phyloP scores from a whole-genome alignment of 2,797 vertebrate species.

The Bovichtus variegatus region DNA sequence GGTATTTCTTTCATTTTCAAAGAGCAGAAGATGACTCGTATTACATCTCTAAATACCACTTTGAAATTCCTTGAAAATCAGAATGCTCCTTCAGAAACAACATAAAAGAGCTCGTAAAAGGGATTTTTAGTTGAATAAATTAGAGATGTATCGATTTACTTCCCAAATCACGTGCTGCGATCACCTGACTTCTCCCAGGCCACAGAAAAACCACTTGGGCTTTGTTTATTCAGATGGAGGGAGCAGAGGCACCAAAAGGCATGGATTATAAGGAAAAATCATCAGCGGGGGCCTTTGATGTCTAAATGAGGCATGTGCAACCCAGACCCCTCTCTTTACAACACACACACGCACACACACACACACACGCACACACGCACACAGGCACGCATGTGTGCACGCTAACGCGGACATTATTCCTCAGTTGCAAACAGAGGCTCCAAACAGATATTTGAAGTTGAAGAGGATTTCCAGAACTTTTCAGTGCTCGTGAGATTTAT shows the following conservation, averaged over 20 bases:
- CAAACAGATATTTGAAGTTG: slow-evolving; percentile 71
- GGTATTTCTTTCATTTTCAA: slow-evolving; percentile 83
- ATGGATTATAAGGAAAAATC: slow-evolving; percentile 89
- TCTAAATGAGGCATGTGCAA: slow-evolving; percentile 90
- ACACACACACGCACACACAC: slow-evolving; percentile 36
- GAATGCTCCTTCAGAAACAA: slow-evolving; percentile 81
- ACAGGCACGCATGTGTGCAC: neutral
- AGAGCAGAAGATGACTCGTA: slow-evolving; percentile 80
- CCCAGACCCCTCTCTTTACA: slow-evolving; percentile 85
- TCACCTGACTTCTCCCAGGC: slow-evolving; percentile 85
- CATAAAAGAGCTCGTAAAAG: slow-evolving; percentile 85
- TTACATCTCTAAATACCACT: slow-evolving; percentile 84
- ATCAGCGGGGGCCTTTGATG: slow-evolving; percentile 92
- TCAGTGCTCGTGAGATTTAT: slow-evolving; percentile 83
- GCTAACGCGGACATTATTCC: slow-evolving; percentile 27
- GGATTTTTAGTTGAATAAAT: slow-evolving; percentile 83
- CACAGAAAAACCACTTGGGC: slow-evolving; percentile 80
- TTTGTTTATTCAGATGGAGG: slow-evolving; percentile 92
- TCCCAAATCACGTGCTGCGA: slow-evolving; percentile 71
- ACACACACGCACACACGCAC: slow-evolving; percentile 37
- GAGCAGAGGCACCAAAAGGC: slow-evolving; percentile 85
- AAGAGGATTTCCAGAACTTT: slow-evolving; percentile 82
- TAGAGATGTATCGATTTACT: slow-evolving; percentile 83
- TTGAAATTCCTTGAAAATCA: slow-evolving; percentile 84
- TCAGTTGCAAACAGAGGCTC: slow-evolving; percentile 85